Evolutionary conservation across 2,797 vertebrate genomes (phyloP).

Genomic region (Gymnothorax javanicus): DNA sequence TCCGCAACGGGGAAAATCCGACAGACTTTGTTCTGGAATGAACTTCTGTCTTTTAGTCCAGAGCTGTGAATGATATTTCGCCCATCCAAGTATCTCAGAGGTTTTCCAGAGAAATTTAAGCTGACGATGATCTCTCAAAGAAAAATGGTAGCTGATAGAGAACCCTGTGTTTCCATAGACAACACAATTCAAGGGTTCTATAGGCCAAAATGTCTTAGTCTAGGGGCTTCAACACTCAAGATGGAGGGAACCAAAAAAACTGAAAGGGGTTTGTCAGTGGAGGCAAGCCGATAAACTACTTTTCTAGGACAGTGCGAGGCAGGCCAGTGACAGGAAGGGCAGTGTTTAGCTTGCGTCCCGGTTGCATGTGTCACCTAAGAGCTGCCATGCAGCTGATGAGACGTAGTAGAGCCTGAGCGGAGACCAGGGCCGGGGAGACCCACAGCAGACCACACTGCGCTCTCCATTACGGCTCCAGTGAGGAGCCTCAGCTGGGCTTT

Average conservation of each 20-base stretch:
- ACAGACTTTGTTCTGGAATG: conserved; percentile 18
- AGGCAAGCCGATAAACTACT: too few relatives aligned
- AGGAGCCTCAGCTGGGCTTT: conserved; percentile 67
- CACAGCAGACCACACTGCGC: conserved; percentile 6
- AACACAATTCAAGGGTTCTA: too few relatives aligned
- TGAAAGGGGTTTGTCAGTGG: too few relatives aligned
- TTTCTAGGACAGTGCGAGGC: too few relatives aligned
- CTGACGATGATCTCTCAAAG: too few relatives aligned
- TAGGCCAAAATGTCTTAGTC: too few relatives aligned
- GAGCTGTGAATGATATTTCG: neutral
- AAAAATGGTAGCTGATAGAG: too few relatives aligned
- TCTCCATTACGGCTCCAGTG: conserved; percentile 13
- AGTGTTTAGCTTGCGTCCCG: neutral
- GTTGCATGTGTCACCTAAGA: neutral
- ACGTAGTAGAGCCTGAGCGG: neutral
- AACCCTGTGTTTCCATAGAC: too few relatives aligned
- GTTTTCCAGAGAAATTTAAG: neutral
- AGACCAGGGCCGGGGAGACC: neutral
- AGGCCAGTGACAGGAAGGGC: neutral
- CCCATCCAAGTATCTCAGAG: conserved; percentile 12
- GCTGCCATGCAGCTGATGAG: neutral
- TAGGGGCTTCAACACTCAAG: too few relatives aligned
- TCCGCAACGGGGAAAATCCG: neutral
- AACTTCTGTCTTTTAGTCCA: conserved; percentile 15
- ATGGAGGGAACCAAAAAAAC: too few relatives aligned